These are phyloP conservation scores for Tupiocoris notatus DNA, from an alignment of 2,888 invertebrate genomes.

Conservation along the genomic window DNA sequence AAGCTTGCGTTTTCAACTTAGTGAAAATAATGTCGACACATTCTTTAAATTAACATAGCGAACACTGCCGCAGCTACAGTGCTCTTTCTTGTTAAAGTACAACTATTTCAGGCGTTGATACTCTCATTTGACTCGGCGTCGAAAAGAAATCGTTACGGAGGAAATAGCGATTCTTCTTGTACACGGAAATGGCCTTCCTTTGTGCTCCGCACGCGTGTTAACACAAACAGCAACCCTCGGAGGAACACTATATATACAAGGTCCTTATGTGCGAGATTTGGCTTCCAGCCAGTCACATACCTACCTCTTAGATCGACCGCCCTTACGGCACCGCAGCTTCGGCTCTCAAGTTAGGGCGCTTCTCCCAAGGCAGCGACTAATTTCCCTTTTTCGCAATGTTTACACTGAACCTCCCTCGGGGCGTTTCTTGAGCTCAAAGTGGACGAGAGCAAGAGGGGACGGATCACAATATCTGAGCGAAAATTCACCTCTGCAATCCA, in stretches of 20 bases:
- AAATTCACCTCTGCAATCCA: too few relatives aligned
- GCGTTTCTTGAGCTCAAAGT: conserved; percentile 22
- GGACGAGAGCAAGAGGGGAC: conserved; percentile 1
- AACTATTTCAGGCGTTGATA: too few relatives aligned
- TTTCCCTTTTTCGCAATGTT: conserved; percentile 42
- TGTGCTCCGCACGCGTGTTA: conserved; percentile 21
- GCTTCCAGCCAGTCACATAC: conserved; percentile 35
- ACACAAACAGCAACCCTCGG: conserved; percentile 29
- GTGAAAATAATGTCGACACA: too few relatives aligned
- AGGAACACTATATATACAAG: conserved; percentile 34
- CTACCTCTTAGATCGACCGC: not conserved
- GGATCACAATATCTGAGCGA: conserved; percentile 38
- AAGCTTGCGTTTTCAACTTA: too few relatives aligned
- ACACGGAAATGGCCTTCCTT: not conserved
- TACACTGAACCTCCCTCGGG: conserved; percentile 33
- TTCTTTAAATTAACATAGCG: too few relatives aligned
- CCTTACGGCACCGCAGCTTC: not conserved
- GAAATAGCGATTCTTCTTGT: not conserved
- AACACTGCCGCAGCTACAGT: too few relatives aligned
- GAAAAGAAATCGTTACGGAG: not conserved
- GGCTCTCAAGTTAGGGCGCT: too few relatives aligned
- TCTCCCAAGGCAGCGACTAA: conserved; percentile 41
- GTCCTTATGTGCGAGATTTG: conserved; percentile 23
- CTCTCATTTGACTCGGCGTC: not conserved
- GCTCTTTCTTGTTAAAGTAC: too few relatives aligned